Evolutionary conservation across 2,888 invertebrate species (phyloP).

Genomic region (Perizoma flavofasciatum): DNA sequence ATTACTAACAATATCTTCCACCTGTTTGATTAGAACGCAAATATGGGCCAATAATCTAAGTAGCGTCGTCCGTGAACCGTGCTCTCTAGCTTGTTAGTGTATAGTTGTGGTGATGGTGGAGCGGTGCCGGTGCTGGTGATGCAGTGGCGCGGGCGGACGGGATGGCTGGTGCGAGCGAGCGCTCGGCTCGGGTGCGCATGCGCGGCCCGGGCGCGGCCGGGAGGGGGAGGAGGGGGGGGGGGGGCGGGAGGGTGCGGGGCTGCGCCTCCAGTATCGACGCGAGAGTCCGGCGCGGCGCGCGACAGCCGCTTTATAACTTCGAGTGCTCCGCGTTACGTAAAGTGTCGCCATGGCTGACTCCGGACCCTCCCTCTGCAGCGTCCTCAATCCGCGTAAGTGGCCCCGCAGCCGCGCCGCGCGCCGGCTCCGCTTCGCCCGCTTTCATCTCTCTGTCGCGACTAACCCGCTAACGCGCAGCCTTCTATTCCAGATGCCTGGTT

Average conservation of each 20-base stretch:
- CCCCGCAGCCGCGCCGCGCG: slow-evolving; percentile 48
- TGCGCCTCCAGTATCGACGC: slow-evolving; percentile 81
- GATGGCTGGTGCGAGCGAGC: too few species aligned
- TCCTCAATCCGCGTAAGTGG: slow-evolving; percentile 78
- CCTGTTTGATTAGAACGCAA: background rate
- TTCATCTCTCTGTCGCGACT: slow-evolving; percentile 75
- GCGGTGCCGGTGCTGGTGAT: slow-evolving; percentile 11
- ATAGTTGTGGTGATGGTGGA: slow-evolving; percentile 9
- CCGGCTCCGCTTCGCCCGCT: slow-evolving; percentile 41
- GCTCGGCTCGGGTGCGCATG: slow-evolving; percentile 36
- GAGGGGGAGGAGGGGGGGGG: slow-evolving; percentile 37
- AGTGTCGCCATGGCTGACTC: slow-evolving; percentile 75
- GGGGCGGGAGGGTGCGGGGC: slow-evolving; percentile 58
- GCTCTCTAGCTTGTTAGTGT: slow-evolving; percentile 3
- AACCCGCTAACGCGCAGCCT: slow-evolving; percentile 83
- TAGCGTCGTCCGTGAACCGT: background rate
- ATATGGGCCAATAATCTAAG: background rate
- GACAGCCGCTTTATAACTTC: slow-evolving; percentile 62
- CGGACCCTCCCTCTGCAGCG: slow-evolving; percentile 78
- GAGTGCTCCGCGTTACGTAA: slow-evolving; percentile 73
- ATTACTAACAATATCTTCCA: slow-evolving; percentile 9
- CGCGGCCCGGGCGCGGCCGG: slow-evolving; percentile 37
- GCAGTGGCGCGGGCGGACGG: background rate
- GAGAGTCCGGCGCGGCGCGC: slow-evolving; percentile 82
- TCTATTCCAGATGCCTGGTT: slow-evolving; percentile 96